Base-by-base conservation (phyloP, 2,797 vertebrate genomes). In the Cuculus canorus region DNA sequence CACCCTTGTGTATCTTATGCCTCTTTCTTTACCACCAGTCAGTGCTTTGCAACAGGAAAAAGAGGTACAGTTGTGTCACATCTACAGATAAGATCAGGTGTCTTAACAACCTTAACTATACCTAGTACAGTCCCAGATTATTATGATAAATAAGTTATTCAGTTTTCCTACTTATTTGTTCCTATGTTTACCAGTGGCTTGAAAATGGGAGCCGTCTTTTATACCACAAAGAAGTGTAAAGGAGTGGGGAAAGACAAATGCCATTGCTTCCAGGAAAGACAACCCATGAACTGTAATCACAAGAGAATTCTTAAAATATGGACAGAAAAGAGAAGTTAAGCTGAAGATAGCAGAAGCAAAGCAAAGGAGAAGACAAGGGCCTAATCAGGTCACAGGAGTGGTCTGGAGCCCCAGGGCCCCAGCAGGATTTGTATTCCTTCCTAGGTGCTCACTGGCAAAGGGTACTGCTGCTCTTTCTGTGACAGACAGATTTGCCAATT, bases 371-470 rank as follows among this genome's bases (percentile, higher is more conserved):
- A 48, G 14, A 33, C 16, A 47, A 75, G 27, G 63, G 77, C 7
- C 19, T 10, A 18, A 18, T 5, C 7, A 5, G 17, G 10, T 53
- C 11, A 18, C 35, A 60, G 27, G 10, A 59, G 8, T 1, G 13
- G 9, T 33, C 14, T 2, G 0, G 33, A 85, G 45, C 18, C 32
- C 32, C 27, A 61, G 18, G 11, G 7, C 4, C 33, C 10, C 18
- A 28, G 43, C 8, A 66, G 37, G 16, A 39, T 14, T 35, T 63
- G 7, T 13, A 14, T 27, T 43, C 10, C 24, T 28, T 18, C 22
- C 1, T 0, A 66, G 17, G 18, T 54, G 32, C 66, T 82, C 1
- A 0, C 1, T 71, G 32, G 10, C 23, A 50, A 69, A 72, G 8
- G 21, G 17, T 35, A 17, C 10, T 7, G 3, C 64, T 87, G 41